A percentile compares a stretch with the other conserved stretches of the same genome.
phyloP scores from a whole-genome alignment of 35 echinoderm and acorn worm species.

The Chiridota heheva region DNA sequence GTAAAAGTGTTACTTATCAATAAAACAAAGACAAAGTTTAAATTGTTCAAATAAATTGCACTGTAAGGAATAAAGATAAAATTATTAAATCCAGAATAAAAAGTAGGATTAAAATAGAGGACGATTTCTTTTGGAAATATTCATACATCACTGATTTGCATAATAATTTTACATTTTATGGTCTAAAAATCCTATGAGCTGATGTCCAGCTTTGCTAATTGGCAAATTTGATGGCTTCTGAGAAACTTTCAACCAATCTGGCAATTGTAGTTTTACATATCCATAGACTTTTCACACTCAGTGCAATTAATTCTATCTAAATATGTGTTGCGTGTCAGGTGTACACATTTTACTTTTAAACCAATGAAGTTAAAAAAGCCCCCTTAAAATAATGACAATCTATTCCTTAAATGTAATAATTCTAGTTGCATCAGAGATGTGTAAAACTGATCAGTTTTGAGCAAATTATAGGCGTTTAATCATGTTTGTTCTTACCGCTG shows the following conservation, averaged over 20 bases:
- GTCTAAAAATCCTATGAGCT: neutral
- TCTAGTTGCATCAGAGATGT: too few relatives aligned
- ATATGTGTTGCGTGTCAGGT: too few relatives aligned
- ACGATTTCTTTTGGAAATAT: neutral
- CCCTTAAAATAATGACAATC: too few relatives aligned
- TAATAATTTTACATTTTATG: neutral
- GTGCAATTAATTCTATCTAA: neutral
- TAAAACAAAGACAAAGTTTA: too few relatives aligned
- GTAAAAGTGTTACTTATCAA: too few relatives aligned
- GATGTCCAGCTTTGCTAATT: neutral
- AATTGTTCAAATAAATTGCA: too few relatives aligned
- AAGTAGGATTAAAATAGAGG: neutral
- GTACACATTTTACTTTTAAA: too few relatives aligned
- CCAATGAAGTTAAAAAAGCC: too few relatives aligned
- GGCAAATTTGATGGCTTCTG: neutral
- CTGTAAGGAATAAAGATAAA: conserved; percentile 12
- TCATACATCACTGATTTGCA: neutral
- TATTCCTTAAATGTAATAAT: too few relatives aligned
- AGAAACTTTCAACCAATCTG: neutral
- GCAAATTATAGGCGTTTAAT: too few relatives aligned
- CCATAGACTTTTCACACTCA: neutral
- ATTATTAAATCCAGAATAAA: neutral
- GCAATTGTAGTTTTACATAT: conserved; percentile 12
- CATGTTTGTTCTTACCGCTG: too few relatives aligned
- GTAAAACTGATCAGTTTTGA: too few relatives aligned